A percentile compares a stretch with the other conserved stretches of the same genome.
Conservation (phyloP, 2,797 vertebrate species). For the Sciurus vulgaris region DNA sequence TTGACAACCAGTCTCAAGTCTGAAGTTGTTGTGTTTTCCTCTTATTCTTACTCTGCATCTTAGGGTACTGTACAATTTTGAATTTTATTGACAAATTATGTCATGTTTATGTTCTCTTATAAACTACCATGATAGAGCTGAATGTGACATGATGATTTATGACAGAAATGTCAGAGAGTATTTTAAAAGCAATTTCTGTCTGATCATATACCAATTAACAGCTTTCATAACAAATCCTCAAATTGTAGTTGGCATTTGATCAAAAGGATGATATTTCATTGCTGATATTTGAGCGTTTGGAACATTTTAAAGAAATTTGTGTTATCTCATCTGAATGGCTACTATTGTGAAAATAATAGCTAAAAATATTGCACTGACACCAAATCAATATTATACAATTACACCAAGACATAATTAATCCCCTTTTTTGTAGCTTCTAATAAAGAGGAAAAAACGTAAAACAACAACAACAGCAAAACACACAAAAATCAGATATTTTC, state of each 20-base stretch:
- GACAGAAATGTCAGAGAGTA: constrained; percentile 85
- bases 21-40: neutral
- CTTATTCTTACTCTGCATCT: constrained; percentile 48
- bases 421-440: neutral
- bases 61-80: constrained; percentile 49
- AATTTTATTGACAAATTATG: constrained; percentile 82
- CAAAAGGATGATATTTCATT: constrained; percentile 65
- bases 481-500: neutral
- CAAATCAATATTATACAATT: neutral
- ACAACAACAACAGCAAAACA: too few relatives aligned
- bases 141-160: constrained; percentile 82
- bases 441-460: neutral
- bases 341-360: neutral
- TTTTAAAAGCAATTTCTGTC: constrained; percentile 84
- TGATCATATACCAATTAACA: constrained; percentile 84
- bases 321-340: neutral
- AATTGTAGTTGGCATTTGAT: constrained; percentile 73
- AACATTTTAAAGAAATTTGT: constrained; percentile 12
- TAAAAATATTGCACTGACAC: neutral
- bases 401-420: neutral
- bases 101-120: constrained; percentile 80
- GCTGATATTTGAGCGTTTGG: constrained; percentile 58
- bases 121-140: constrained; percentile 80
- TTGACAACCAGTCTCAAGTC: neutral
- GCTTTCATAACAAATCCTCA: constrained; percentile 78